These are phyloP conservation scores for Agriopis marginaria DNA, from an alignment of 2,888 invertebrate genomes.

Conservation along the genomic window DNA sequence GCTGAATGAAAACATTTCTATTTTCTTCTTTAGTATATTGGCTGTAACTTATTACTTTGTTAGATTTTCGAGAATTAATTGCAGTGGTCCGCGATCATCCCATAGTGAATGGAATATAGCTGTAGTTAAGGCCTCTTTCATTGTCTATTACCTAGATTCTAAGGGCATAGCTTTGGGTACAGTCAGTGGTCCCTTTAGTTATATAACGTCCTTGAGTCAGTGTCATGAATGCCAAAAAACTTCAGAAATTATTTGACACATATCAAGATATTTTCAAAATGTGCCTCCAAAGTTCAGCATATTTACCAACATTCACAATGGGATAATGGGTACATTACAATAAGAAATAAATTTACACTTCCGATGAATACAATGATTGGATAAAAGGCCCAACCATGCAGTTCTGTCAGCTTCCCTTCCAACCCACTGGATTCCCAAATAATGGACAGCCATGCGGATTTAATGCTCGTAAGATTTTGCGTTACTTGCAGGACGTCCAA, in stretches of 20 bases:
- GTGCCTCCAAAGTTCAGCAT: background rate
- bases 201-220: no score
- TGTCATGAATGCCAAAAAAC: slow-evolving; percentile 2
- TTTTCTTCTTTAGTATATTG: no score
- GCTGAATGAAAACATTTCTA: no score
- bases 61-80: no score
- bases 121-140: background rate
- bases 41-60: background rate
- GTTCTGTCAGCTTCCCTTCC: slow-evolving; percentile 50
- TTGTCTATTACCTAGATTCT: no score
- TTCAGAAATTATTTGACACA: slow-evolving; percentile 18
- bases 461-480: slow-evolving; percentile 43
- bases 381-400: slow-evolving; percentile 60
- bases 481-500: background rate
- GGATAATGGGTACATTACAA: slow-evolving; percentile 19
- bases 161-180: no score
- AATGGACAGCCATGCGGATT: slow-evolving; percentile 40
- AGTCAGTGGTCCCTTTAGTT: no score
- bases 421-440: slow-evolving; percentile 36
- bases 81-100: no score
- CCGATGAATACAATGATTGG: slow-evolving; percentile 33
- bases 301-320: background rate
- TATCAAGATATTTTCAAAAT: slow-evolving; percentile 22
- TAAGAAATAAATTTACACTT: slow-evolving; percentile 11
- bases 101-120: background rate